Percentiles rank a stretch among this genome's conserved stretches.
Evolutionary conservation across 2,113 vertebrate species (phyloP).

Genomic region (Brachypodius melanocephalos): DNA sequence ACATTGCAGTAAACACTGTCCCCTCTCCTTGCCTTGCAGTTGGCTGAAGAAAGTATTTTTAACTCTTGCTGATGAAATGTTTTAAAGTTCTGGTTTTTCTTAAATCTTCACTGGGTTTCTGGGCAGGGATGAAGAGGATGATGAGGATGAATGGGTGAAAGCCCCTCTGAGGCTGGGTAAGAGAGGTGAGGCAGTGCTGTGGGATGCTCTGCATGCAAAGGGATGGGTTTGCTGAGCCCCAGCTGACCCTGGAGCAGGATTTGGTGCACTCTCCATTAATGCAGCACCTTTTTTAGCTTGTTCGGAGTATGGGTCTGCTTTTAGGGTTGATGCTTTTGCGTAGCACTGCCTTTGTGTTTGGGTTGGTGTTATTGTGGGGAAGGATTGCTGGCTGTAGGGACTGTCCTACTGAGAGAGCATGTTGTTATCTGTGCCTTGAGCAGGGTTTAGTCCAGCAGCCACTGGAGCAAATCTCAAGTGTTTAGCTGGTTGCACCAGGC

Average conservation of each 20-base stretch:
- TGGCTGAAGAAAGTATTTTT: neutral
- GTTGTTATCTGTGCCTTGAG: neutral
- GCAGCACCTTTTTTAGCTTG: neutral
- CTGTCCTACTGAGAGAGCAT: rapidly evolving
- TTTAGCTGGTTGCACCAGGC: neutral
- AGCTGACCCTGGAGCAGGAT: neutral
- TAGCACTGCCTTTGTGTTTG: neutral
- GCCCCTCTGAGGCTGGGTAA: neutral
- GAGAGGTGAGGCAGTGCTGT: neutral
- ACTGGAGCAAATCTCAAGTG: slow-evolving; percentile 19
- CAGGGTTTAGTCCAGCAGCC: neutral
- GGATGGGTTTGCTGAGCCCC: rapidly evolving
- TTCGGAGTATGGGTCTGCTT: neutral
- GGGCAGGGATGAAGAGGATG: neutral
- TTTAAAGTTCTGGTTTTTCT: neutral
- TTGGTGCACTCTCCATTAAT: neutral
- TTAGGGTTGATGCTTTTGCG: neutral
- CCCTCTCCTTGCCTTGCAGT: neutral
- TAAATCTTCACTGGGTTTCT: neutral
- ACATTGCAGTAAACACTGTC: neutral
- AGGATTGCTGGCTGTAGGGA: neutral
- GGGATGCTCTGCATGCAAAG: neutral
- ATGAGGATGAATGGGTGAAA: neutral
- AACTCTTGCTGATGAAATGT: neutral
- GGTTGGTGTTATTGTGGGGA: neutral